These are phyloP conservation scores for Agrochola lychnidis DNA, from an alignment of 2,888 invertebrate species.

Conservation along the genomic window DNA sequence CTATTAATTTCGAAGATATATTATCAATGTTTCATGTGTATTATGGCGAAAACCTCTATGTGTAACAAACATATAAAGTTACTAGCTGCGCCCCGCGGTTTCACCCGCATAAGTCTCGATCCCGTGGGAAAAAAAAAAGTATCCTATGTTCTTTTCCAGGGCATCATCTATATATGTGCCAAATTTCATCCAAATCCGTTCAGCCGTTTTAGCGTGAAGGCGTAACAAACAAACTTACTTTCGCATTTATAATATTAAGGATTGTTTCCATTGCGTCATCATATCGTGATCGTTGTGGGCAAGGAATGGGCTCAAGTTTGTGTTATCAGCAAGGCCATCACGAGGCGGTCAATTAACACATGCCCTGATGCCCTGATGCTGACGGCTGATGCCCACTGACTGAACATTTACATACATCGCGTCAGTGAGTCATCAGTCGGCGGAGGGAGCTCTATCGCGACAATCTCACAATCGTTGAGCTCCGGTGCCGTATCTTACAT, in stretches of 20 bases:
- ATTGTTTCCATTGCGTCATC: background rate
- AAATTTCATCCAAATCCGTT: too few relatives aligned
- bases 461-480: slow-evolving; percentile 56
- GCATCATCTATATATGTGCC: too few relatives aligned
- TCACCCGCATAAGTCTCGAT: too few relatives aligned
- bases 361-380: background rate
- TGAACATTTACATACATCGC: slow-evolving; percentile 54
- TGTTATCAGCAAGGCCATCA: slow-evolving; percentile 17
- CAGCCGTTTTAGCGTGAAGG: too few relatives aligned
- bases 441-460: slow-evolving; percentile 50
- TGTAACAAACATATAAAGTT: background rate
- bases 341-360: slow-evolving; percentile 4
- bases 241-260: too few relatives aligned
- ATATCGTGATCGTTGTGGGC: background rate
- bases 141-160: too few relatives aligned
- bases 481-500: slow-evolving; percentile 60
- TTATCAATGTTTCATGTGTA: slow-evolving; percentile 4
- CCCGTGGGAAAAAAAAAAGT: too few relatives aligned
- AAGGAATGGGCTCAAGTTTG: slow-evolving; percentile 5
- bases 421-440: slow-evolving; percentile 46
- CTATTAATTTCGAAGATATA: background rate
- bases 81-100: too few relatives aligned
- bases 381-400: background rate
- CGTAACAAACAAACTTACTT: too few relatives aligned
- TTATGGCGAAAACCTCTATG: background rate